phyloP scores from a whole-genome alignment of 2,888 invertebrate genomes.

The Parnassius smintheus region DNA sequence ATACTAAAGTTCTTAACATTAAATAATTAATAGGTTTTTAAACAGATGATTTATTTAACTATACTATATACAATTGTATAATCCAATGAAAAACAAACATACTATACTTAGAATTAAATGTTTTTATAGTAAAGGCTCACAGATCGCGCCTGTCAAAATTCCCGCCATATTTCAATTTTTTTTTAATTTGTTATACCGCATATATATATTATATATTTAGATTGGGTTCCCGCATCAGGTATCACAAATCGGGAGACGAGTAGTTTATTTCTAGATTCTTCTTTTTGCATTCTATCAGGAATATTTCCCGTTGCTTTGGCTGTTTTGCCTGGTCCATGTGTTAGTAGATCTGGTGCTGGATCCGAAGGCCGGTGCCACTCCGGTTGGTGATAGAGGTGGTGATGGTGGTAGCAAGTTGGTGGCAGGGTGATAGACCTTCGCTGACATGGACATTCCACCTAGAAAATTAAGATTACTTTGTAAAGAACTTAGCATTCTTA shows the following conservation, averaged over 20 bases:
- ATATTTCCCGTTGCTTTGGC: constrained; percentile 53
- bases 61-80: no score
- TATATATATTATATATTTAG: background rate
- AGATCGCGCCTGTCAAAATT: background rate
- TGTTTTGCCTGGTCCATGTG: constrained; percentile 59
- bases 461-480: constrained; percentile 25
- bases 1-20: no score
- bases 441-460: constrained; percentile 61
- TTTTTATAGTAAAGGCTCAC: no score
- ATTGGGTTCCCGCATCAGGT: background rate
- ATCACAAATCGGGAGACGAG: constrained; percentile 10
- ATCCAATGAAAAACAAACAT: no score
- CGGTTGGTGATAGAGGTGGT: constrained; percentile 58
- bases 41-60: no score
- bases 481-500: no score
- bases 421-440: constrained; percentile 69
- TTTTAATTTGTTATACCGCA: background rate
- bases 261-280: background rate
- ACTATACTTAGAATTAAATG: no score
- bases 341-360: constrained; percentile 32
- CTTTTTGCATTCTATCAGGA: constrained; percentile 41
- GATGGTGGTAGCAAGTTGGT: constrained; percentile 66
- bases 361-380: constrained; percentile 46
- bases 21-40: no score
- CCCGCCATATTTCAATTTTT: constrained; percentile 11